A percentile compares a stretch with the other conserved stretches of the same genome.
These are phyloP conservation scores for Scylla paramamosain DNA, from an alignment of 1,140 invertebrate species.

Conservation along the genomic window DNA sequence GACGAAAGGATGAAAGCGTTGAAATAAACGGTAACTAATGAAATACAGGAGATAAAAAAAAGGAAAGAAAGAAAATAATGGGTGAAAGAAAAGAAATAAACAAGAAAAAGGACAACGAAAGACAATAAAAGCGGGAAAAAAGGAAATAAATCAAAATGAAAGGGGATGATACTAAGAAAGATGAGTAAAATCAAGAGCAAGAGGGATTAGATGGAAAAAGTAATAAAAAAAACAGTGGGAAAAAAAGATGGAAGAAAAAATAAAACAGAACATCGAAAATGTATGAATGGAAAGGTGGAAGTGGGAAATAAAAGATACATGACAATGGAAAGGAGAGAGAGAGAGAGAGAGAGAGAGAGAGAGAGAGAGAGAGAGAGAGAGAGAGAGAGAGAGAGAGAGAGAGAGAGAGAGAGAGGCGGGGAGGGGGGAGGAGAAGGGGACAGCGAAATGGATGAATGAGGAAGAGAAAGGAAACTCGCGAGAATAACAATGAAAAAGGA, in stretches of 20 bases:
- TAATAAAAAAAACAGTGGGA: background rate
- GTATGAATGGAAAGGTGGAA: background rate
- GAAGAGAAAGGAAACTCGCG: background rate
- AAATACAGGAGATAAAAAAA: no score
- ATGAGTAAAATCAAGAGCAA: background rate
- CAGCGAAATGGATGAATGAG: background rate
- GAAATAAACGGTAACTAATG: no score
- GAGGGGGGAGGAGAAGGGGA: background rate
- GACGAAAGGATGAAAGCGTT: no score
- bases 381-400: background rate
- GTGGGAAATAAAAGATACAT: background rate
- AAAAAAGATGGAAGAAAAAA: background rate
- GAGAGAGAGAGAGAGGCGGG: background rate
- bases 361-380: constrained; percentile 29
- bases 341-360: no score
- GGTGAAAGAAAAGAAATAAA: no score
- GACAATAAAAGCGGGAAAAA: background rate
- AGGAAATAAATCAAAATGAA: background rate
- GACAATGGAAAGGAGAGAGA: no score
- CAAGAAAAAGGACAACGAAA: no score
- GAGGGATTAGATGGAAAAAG: background rate
- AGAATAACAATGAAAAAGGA: background rate
- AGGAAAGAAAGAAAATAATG: no score
- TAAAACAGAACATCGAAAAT: background rate
- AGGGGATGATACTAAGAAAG: background rate